Evolutionary conservation across 2,888 invertebrate genomes (phyloP).

Genomic region (Neoaliturus tenellus): DNA sequence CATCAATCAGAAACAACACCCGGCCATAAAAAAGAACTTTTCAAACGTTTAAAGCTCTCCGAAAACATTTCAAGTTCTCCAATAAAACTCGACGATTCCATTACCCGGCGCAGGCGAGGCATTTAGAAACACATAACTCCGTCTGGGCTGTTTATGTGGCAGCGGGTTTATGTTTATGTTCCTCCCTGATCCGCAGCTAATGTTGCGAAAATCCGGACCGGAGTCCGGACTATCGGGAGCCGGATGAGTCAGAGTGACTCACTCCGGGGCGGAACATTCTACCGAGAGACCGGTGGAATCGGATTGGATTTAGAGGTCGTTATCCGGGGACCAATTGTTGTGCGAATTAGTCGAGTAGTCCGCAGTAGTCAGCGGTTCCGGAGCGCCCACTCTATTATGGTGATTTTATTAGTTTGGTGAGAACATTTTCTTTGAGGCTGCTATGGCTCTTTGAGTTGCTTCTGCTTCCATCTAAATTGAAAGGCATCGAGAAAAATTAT

Average conservation of each 20-base stretch:
- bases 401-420: no score
- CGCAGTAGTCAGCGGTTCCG: not conserved
- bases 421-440: no score
- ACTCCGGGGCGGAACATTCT: not conserved
- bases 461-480: no score
- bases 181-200: not conserved
- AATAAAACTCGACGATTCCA: not conserved
- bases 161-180: not conserved
- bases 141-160: not conserved
- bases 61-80: not conserved
- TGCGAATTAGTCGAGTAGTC: not conserved
- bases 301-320: constrained; percentile 13
- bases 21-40: no score
- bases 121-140: constrained; percentile 37
- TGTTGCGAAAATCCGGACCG: constrained; percentile 23
- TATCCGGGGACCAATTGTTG: not conserved
- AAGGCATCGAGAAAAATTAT: no score
- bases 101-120: not conserved
- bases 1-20: no score
- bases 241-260: constrained; percentile 4
- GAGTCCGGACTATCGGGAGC: not conserved
- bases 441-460: no score
- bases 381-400: no score
- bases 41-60: no score
- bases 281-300: not conserved